Evolutionary conservation across 2,888 invertebrate genomes (phyloP), one percentile per base, ranked within the genome.

Genomic region (Macroteleia sp.): DNA sequence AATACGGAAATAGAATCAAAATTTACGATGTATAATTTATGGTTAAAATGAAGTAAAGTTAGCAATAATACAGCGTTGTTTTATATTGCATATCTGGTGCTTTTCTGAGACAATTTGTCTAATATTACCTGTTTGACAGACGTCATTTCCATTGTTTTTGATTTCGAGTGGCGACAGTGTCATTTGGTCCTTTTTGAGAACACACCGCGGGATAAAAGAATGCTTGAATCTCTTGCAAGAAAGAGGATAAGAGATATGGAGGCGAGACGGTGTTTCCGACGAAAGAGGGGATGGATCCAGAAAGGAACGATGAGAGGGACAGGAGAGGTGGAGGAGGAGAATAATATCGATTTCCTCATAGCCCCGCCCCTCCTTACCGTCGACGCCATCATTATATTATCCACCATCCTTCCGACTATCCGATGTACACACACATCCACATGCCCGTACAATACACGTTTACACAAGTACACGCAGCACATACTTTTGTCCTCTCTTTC

Each of bases 371-470:
- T 86, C 90, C 90, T 87, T 87, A 83, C 82, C 86, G 82, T 84
- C 90, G 90, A 88, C 91, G 91, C 91, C 91, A 91, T 91, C 91
- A 91, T 91, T 91, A 90, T 90, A 89, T 91, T 91, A 90, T 90
- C 90, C 90, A 90, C 91, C 91, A 91, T 90, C 89, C 91, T 89
- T 89, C 87, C 81, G 83, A 86, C 83, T 85, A 82, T 84, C 83
- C 86, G 81, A 79, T 81, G 74, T 82, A 82, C 82, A 83, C 83
- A 81, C 82, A 82, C 82, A 83, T 36, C 20, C 52, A 36, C 25
- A 30, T 10, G 9, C 22, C 6, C 17, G 14, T 67, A 36, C 75
- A 25, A 57, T 54, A 73, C 54, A 70, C 25, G 46, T 66, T 59
- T 30, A 28, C 54, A 28, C 66, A 50, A 17, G 10, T 41, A 42